phyloP scores from a whole-genome alignment of 2,113 vertebrate genomes.

The Thalassoma bifasciatum region DNA sequence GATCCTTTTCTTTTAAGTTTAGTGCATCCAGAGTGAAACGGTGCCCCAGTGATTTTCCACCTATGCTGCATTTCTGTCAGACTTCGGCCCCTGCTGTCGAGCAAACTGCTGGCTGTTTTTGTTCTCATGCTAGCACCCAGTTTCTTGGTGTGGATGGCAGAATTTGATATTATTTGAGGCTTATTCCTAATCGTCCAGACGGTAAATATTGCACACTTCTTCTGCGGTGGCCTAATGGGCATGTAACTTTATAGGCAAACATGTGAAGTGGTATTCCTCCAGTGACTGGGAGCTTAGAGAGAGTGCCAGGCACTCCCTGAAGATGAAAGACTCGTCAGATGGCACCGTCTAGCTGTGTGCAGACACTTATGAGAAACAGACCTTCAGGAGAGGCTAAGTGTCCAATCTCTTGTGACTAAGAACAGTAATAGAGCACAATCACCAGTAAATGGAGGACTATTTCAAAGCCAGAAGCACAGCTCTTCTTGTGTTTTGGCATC shows the following conservation, averaged over 20 bases:
- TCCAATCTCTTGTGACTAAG: constrained; percentile 68
- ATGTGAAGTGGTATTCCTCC: constrained; percentile 79
- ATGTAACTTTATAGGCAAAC: constrained; percentile 83
- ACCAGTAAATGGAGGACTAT: constrained; percentile 64
- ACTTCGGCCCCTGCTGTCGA: constrained; percentile 45
- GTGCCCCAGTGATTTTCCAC: constrained; percentile 65
- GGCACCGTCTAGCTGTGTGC: constrained; percentile 69
- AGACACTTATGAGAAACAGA: constrained; percentile 82
- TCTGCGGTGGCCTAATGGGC: constrained; percentile 77
- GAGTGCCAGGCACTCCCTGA: constrained; percentile 70
- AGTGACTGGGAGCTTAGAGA: constrained; percentile 63
- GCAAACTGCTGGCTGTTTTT: constrained; percentile 54
- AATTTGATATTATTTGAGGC: constrained; percentile 78
- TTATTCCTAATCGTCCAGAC: constrained; percentile 79
- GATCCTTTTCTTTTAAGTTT: neutral
- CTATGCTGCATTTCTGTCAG: constrained; percentile 72
- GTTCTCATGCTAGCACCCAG: constrained; percentile 64
- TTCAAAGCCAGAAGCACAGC: constrained; percentile 52
- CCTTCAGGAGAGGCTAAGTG: constrained; percentile 72
- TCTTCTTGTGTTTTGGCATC: constrained; percentile 47
- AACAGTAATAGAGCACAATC: constrained; percentile 72
- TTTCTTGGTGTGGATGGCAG: constrained; percentile 68
- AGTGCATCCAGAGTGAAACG: constrained; percentile 46
- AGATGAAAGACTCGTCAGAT: constrained; percentile 81
- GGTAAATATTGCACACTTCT: constrained; percentile 78